Percentiles rank a stretch among this genome's conserved stretches.
These are phyloP conservation scores for Megaleporinus macrocephalus DNA, from an alignment of 2,113 vertebrate genomes.

Conservation along the genomic window DNA sequence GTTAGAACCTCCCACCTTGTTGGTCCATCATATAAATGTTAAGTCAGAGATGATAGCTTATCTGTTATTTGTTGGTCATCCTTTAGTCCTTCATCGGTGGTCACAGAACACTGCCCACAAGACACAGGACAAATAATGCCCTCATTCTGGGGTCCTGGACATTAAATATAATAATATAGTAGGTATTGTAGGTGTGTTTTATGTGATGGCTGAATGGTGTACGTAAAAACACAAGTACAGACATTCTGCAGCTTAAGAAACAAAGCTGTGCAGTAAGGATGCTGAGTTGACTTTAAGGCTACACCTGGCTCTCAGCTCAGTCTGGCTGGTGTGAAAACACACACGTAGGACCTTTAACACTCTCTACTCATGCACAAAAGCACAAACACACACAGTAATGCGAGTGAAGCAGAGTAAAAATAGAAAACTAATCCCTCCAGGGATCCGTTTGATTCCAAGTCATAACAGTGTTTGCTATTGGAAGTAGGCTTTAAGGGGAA, in stretches of 20 bases:
- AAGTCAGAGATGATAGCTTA: too few species aligned
- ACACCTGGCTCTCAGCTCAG: conserved; percentile 6
- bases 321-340: neutral
- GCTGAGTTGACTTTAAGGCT: neutral
- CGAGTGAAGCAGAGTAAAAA: conserved; percentile 14
- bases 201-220: too few species aligned
- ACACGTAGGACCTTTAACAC: conserved; percentile 4
- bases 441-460: neutral
- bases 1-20: too few species aligned
- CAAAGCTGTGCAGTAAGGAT: conserved; percentile 5
- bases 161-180: too few species aligned
- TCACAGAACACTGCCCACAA: too few species aligned
- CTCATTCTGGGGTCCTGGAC: too few species aligned
- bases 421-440: neutral
- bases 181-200: too few species aligned
- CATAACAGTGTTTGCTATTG: neutral
- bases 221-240: neutral
- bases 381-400: conserved; percentile 7
- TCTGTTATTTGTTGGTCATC: too few species aligned
- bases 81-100: too few species aligned
- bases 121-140: too few species aligned
- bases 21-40: too few species aligned
- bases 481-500: neutral
- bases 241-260: neutral
- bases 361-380: conserved; percentile 9